Evolutionary conservation across 2,113 vertebrate species (phyloP).

Genomic region (Brachionichthys hirsutus): DNA sequence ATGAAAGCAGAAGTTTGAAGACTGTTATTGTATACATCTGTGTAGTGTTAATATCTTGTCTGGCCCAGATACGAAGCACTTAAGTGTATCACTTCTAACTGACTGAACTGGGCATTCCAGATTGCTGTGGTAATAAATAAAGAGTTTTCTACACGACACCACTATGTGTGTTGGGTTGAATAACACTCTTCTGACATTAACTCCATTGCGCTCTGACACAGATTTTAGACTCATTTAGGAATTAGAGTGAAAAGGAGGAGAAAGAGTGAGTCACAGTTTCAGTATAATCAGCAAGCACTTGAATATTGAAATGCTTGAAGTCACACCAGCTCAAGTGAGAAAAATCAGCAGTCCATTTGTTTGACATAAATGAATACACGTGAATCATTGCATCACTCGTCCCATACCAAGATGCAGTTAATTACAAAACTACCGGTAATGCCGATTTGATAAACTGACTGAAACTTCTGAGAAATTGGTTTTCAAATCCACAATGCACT

Average conservation of each 20-base stretch:
- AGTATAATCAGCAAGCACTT: too few relatives aligned
- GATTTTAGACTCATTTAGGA: constrained; percentile 20
- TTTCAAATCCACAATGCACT: background rate
- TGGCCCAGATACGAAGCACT: constrained; percentile 38
- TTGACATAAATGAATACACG: too few relatives aligned
- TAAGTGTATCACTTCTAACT: constrained; percentile 39
- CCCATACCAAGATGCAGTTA: background rate
- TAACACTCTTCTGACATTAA: constrained; percentile 22
- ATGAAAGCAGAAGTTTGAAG: background rate
- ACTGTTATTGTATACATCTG: background rate
- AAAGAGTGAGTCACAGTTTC: constrained; percentile 30
- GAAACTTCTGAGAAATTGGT: background rate
- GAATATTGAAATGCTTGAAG: too few relatives aligned
- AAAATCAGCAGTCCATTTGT: background rate
- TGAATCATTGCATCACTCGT: too few relatives aligned
- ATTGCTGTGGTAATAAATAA: constrained; percentile 45
- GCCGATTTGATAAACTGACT: background rate
- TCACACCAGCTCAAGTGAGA: background rate
- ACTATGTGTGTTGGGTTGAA: constrained; percentile 9
- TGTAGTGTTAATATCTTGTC: constrained; percentile 11
- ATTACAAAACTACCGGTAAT: background rate
- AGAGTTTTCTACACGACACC: constrained; percentile 43
- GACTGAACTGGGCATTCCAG: constrained; percentile 40
- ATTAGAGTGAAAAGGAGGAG: constrained; percentile 9
- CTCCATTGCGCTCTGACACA: constrained; percentile 13